Base-by-base conservation (phyloP, 2,888 invertebrate genomes). In the Drosophila falleni region DNA sequence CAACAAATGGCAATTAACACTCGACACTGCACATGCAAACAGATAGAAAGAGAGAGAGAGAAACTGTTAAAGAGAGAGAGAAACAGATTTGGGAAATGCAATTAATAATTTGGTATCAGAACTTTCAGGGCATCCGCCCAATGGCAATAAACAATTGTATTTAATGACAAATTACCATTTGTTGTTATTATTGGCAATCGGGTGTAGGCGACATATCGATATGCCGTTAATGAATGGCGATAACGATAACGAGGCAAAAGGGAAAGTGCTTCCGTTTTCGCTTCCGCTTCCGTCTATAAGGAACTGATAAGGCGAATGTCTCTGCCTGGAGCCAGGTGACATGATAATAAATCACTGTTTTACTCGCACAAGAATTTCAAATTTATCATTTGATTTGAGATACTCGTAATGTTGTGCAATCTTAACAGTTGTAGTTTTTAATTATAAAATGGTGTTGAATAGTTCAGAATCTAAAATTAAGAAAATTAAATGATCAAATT, bases 1-100 rank as follows among this genome's bases (percentile, higher is more conserved):
- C 77, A 70, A 71, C 80, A 71, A 85, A 71, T 60, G 79, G 62
- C 72, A 87, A 87, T 83, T 89, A 87, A 87, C 89, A 89, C 85
- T 70, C 59, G 54, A 50, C 61, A 56, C 41, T 16, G 16, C 37
- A 51, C 23, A 44, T 31, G 33, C 50, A 50, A 1, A 13, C 5
- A 6, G 3, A 15, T 13, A n/a, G 1, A n/a, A 13, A 6, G n/a
- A 11, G 0, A 42, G 10, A 23, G 23, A 11, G 19, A 31, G 13
- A 8, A 31, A 31, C 31, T 31, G 31, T 29, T 16, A 26, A 11
- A 3, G 31, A 4, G 9, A 31, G 42, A 33, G 55, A 23, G 9
- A 44, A 23, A 13, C 1, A 62, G 50, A 46, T 49, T 53, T 58
- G 44, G 44, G 87, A 89, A 89, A 70, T 86, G 83, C 87, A 89